Evolutionary conservation across 2,888 invertebrate species (phyloP), one percentile per base, ranked within the genome.

Genomic region (Torymus aiolomorphi): DNA sequence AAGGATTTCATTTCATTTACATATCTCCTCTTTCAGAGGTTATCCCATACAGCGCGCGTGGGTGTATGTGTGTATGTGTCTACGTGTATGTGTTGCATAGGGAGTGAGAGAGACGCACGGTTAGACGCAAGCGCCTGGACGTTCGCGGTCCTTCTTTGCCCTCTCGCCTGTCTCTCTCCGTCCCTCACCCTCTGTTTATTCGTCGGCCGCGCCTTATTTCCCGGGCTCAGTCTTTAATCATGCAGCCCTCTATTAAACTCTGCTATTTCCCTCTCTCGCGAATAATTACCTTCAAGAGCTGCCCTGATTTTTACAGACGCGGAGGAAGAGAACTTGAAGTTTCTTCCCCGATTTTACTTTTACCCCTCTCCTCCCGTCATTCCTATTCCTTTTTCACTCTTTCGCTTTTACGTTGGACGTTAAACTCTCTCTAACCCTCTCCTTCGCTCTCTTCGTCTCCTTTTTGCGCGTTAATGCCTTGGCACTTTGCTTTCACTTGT

Each of bases 1-100:
- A 84, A 86, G 86, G 84, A 86, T 86, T 87, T 84, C 84, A 86
- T 86, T 86, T 85, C 84, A 85, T 87, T 86, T 86, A 83, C 85
- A 84, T 86, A 84, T 84, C 82, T 83, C 63, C 76, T 69, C 57
- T 79, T 81, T 82, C 81, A 82, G 42, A 42, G 31, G 42, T 82
- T 70, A 76, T 78, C 76, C 72, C 56, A 56, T 49, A 78, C 70
- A 69, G 4, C 24, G 65, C 54, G 14, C 18, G 12, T 20, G 42
- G 70, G 20, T 71, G 62, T 57, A 59, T 65, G 16, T 76, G 56
- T 56, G 16, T 31, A 56, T 74, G 69, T 70, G 81, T 65, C 57
- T 63, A 69, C 49, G 80, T 24, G 52, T n/a, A 52, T 10, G 24
- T 10, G 20, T 59, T 65, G 11, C n/a, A 61, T 42, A 42, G 42